phyloP scores from a whole-genome alignment of 2,888 invertebrate species.

The Alsophila aescularia region DNA sequence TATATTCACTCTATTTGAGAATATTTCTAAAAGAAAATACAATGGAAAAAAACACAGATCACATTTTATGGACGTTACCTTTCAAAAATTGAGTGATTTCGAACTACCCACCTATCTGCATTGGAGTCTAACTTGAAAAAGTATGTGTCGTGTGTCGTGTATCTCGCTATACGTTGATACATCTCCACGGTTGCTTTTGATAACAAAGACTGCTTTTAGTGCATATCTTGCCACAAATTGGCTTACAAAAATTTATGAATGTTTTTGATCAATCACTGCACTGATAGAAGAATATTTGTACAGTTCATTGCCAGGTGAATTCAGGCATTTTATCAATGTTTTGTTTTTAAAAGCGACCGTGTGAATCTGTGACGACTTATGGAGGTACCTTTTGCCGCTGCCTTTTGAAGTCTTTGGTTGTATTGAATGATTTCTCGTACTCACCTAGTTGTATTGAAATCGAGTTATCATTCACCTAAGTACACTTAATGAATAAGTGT shows the following conservation, averaged over 20 bases:
- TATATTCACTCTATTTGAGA: no score
- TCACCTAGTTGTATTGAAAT: constrained; percentile 9
- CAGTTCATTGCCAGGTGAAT: background rate
- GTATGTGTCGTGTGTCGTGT: background rate
- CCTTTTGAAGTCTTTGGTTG: constrained; percentile 14
- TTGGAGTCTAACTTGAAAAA: background rate
- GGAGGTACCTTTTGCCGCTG: constrained; percentile 2
- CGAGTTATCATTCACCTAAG: constrained; percentile 11
- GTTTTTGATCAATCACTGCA: background rate
- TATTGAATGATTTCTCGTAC: constrained; percentile 13
- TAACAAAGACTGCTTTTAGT: background rate
- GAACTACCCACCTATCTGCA: constrained; percentile 1
- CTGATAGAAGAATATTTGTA: constrained; percentile 5
- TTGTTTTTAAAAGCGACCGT: constrained; percentile 6
- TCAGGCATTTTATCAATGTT: background rate
- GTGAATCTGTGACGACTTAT: background rate
- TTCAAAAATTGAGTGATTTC: background rate
- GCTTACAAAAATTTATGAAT: background rate
- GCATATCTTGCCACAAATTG: background rate
- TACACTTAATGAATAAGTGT: background rate
- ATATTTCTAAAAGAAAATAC: no score
- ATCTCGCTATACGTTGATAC: background rate
- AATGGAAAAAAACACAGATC: no score
- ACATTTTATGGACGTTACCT: no score
- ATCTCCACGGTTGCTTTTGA: background rate